Evolutionary conservation across 2,797 vertebrate species (phyloP).

Genomic region (Pantherophis alleghaniensis): DNA sequence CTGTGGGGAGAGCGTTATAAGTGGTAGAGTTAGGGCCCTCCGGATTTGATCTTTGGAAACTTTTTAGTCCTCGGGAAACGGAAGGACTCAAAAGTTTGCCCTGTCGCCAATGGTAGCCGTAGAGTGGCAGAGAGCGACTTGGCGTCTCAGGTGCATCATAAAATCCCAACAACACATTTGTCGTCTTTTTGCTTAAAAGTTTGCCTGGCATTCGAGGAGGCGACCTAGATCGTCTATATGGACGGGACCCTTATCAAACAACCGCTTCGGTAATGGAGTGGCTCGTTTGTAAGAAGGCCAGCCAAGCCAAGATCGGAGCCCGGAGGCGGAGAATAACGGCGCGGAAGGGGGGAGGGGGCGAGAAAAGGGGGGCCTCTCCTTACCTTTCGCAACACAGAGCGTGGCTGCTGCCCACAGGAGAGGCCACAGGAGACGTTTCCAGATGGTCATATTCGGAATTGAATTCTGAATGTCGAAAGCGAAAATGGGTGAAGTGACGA

Average conservation of each 20-base stretch:
- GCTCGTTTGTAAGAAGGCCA: not conserved
- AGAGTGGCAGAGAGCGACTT: not conserved
- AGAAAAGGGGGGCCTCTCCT: not conserved
- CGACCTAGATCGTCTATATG: too few relatives aligned
- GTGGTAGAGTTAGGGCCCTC: not conserved
- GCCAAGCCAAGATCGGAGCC: not conserved
- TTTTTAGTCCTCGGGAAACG: not conserved
- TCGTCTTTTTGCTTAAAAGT: not conserved
- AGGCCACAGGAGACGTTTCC: too few relatives aligned
- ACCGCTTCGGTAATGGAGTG: not conserved
- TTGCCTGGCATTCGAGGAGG: not conserved
- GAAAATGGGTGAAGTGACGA: not conserved
- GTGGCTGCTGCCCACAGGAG: not conserved
- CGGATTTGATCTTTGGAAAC: not conserved
- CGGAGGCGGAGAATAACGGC: not conserved
- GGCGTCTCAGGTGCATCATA: not conserved
- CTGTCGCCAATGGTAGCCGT: not conserved
- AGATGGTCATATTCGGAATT: not conserved
- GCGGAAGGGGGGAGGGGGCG: not conserved
- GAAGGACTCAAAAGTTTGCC: not conserved
- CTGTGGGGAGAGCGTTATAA: not conserved
- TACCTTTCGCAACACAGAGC: not conserved
- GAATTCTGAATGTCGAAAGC: not conserved
- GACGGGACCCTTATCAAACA: not conserved
- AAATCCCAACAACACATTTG: not conserved